Base-by-base conservation (phyloP, 2,888 invertebrate genomes). In the Acronicta psi region DNA sequence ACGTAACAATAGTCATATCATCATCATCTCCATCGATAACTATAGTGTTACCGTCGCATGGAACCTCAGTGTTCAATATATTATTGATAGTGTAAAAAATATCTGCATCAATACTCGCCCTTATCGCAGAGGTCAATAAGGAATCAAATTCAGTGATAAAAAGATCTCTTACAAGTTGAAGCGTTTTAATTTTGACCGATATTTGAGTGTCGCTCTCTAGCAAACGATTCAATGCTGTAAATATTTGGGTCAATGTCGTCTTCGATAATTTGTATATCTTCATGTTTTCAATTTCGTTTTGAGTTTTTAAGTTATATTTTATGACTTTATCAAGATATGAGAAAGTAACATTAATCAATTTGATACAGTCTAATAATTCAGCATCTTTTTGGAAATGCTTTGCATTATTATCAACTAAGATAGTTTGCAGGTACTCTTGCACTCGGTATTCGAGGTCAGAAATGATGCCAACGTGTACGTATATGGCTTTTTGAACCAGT, bases 41-140 rank as follows among this genome's bases (percentile, higher is more conserved):
- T 2, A 80, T 51, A 9, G 88, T 88, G 2, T 80, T 84, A 23
- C 89, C 88, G 14, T 86, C 82, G 10, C 71, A 58, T 56, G 72
- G 61, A 25, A 73, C 64, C 58, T 89, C 86, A 17, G 64, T 79
- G 55, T 82, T 84, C 34, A 93, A 64, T 44, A 91, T 83, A 50
- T 80, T 83, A 64, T 91, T 88, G 7, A 92, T 72, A 44, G 79
- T 81, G 52, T 86, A 80, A 57, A 93, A 93, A 41, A 89, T 87
- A 16, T 86, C 85, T 34, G 82, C 81, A 37, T 85, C 81, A 4
- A 89, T 79, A 50, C 75, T 75, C 1, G 63, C 57, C 6, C 93
- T 84, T 18, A 90, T 61, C 56, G 80, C 74, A 8, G 46, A 49
- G 18, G 81, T 80, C 2, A 91, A 62, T 5, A 83, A 45, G 4